Evolutionary conservation across 2,113 vertebrate genomes (phyloP), one percentile per base, ranked within the genome.

Genomic region (Anarrhichthys ocellatus): DNA sequence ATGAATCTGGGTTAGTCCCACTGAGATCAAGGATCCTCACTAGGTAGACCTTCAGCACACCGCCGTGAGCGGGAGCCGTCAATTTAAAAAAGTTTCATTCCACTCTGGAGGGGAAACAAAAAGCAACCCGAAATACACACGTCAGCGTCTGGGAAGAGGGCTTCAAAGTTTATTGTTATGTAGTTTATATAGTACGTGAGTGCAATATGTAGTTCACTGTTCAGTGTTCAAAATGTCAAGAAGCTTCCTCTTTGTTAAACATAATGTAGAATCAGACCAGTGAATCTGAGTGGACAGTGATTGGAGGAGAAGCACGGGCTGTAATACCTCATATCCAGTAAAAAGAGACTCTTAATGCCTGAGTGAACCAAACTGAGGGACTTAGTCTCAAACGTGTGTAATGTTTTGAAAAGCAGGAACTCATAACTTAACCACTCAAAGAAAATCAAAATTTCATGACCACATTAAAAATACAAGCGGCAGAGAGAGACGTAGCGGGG

Each of bases 1-100:
- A n/a, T 36, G 32, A 81, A 86, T 84, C 81, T 86, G 52, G 81
- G 84, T 89, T 86, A 84, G 81, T 78, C 70, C 84, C 74, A 44
- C 54, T 67, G 77, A 86, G 84, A 89, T 87, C 63, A 27, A 78
- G 9, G 78, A 82, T 76, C 67, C 69, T 67, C 56, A 82, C 75
- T 50, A 72, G 36, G 18, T 27, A 67, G 64, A 79, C 78, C 75
- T 84, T 79, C 71, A 67, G 67, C 75, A 5, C 36, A 17, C 58
- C 1, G 70, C 67, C 10, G 0, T 2, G 7, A 38, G 65, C 34
- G 34, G 29, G 73, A 81, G 11, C 4, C 0, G 44, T 58, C 54
- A 80, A 58, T 69, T 73, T 22, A 34, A 73, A n/a, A 76, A 67
- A 63, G 29, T 73, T 83, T 64, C 20, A 18, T 38, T 67, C 10